Percentiles rank a stretch among this genome's conserved stretches.
Evolutionary conservation across 2,888 invertebrate genomes (phyloP).

Genomic region (Pheosia gnoma): DNA sequence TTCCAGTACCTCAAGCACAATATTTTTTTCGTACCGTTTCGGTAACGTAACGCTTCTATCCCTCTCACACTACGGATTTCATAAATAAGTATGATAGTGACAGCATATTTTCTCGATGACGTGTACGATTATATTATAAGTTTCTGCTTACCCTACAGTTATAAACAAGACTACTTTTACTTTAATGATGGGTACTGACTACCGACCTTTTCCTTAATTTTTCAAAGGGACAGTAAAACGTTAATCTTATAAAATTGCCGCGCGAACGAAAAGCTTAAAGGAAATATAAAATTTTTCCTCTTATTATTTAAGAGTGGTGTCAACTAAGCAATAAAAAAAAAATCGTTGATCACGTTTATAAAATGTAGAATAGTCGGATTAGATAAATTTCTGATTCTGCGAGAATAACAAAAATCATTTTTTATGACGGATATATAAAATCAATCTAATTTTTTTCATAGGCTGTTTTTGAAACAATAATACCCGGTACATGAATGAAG

Average conservation of each 20-base stretch:
- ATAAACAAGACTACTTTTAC: background rate
- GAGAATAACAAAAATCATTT: background rate
- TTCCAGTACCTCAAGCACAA: no score
- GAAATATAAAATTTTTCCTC: background rate
- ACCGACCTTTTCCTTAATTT: conserved; percentile 22
- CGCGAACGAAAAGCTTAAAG: background rate
- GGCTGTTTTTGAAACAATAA: no score
- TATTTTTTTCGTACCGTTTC: no score
- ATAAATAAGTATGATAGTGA: no score
- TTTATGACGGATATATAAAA: no score
- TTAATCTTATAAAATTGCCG: conserved; percentile 31
- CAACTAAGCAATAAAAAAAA: no score
- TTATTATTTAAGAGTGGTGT: background rate
- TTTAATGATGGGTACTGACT: conserved; percentile 19
- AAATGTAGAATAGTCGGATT: background rate
- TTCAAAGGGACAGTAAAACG: conserved; percentile 27
- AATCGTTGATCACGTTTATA: background rate
- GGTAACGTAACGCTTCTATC: no score
- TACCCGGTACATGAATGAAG: no score
- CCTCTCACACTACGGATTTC: no score
- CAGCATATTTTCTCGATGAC: no score
- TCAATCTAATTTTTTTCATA: no score
- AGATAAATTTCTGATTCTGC: background rate
- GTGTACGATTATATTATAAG: no score
- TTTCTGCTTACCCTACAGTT: conserved; percentile 6